These are phyloP conservation scores for Myrmecobius fasciatus DNA, from an alignment of 2,113 vertebrate genomes.

Conservation along the genomic window DNA sequence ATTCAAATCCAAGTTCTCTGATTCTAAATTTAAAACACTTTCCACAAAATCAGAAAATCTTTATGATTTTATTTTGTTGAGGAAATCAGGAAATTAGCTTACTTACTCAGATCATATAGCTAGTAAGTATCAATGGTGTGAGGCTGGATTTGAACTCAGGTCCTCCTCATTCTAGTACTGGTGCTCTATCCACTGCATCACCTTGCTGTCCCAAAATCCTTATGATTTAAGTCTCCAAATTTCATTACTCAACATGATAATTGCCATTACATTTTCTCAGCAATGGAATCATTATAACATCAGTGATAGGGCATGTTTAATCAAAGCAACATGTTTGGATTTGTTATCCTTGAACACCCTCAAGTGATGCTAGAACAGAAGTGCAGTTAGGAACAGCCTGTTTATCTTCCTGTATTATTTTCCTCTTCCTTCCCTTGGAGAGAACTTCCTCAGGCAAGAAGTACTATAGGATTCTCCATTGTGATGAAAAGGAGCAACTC, in stretches of 20 bases:
- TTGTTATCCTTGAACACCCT: neutral
- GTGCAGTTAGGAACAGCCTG: neutral
- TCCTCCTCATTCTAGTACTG: too few relatives aligned
- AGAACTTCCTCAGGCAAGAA: neutral
- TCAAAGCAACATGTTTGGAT: neutral
- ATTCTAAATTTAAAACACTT: neutral
- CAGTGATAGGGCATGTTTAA: neutral
- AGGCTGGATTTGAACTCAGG: too few relatives aligned
- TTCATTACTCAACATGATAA: neutral
- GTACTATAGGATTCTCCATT: neutral
- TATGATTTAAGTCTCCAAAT: neutral
- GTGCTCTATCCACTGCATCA: too few relatives aligned
- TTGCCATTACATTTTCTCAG: neutral
- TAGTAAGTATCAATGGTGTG: too few relatives aligned
- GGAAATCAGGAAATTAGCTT: too few relatives aligned
- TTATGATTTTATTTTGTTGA: too few relatives aligned
- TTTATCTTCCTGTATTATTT: neutral
- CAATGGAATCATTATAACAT: neutral
- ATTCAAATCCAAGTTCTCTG: neutral
- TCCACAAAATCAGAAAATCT: neutral
- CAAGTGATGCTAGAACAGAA: neutral
- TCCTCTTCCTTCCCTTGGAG: neutral
- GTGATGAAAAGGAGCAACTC: neutral
- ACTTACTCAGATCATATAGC: too few relatives aligned
- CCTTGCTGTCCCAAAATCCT: too few relatives aligned